A percentile compares a stretch with the other conserved stretches of the same genome.
Evolutionary conservation across 2,113 vertebrate genomes (phyloP).

Genomic region (Psammodynastes pulverulentus): DNA sequence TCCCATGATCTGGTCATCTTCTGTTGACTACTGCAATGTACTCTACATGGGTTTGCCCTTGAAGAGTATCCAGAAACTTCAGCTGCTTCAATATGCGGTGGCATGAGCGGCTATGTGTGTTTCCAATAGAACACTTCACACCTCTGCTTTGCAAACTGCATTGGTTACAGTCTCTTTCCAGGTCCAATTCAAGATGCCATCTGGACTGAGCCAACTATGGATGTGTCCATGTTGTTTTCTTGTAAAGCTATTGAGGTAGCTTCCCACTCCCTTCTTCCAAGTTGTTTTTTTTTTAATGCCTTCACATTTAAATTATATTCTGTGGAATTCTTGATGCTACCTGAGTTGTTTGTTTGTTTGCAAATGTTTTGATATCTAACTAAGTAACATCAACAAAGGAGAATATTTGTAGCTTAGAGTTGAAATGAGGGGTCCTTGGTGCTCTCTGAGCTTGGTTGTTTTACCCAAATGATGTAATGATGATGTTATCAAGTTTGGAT

Average conservation of each 20-base stretch:
- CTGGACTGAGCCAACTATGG: background rate
- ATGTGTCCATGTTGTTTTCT: background rate
- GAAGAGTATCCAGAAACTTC: background rate
- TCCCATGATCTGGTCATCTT: background rate
- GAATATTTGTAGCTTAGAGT: background rate
- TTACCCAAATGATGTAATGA: background rate
- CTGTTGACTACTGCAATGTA: background rate
- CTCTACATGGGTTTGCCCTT: background rate
- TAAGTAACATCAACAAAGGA: background rate
- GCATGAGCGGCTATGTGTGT: background rate
- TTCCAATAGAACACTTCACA: background rate
- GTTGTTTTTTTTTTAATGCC: background rate
- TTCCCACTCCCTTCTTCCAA: background rate
- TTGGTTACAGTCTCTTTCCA: background rate
- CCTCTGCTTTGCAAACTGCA: background rate
- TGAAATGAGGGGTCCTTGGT: background rate
- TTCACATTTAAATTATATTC: background rate
- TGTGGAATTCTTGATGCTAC: background rate
- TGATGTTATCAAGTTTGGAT: background rate
- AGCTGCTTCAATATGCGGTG: background rate
- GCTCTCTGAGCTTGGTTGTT: background rate
- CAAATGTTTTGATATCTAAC: background rate
- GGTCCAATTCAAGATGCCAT: background rate
- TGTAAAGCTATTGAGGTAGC: background rate
- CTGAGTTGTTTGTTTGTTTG: background rate